Base-by-base conservation (phyloP, 2,888 invertebrate species). In the Drosophila nr. fundita region DNA sequence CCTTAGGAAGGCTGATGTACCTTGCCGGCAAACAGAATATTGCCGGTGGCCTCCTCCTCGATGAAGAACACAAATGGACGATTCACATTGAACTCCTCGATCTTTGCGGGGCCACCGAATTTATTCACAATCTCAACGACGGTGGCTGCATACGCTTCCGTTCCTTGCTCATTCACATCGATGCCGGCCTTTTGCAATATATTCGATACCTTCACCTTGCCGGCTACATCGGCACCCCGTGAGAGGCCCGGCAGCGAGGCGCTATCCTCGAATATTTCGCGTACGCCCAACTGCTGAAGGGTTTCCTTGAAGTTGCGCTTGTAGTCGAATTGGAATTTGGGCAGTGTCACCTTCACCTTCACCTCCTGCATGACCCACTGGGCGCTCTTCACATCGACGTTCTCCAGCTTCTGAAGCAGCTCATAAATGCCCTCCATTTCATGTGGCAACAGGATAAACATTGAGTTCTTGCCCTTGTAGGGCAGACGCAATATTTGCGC, bases 21-120 rank as follows among this genome's bases (percentile, higher is more conserved):
- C 91, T 96, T 95, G 38, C 97, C 97, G 36, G 96, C 95, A 92
- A 96, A 97, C 30, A 97, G 92, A 57, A 97, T 94, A 42, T 96
- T 96, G n/a, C 95, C 95, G 0, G 95, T 96, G 0, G 93, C 93
- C 83, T 96, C 96, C 82, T 97, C 97, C 90, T 96, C 96, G 73
- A 97, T 96, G 92, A 96, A 96, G 93, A 97, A 97, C 61, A 97
- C 88, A 93, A 97, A 97, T 0, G 97, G 97, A 74, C 95, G 96
- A 90, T 95, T 95, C 2, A 95, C 97, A 50, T 95, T 94, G 90
- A 97, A 96, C 64, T 95, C 94, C 66, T 93, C 92, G 6, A 93
- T 92, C 4, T 68, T 57, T 36, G 94, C 94, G 42, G 94, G 94
- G 67, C 94, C 95, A 0, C 96, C 96, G 82, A 97, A 96, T 92